A percentile compares a stretch with the other conserved stretches of the same genome.
Conservation (phyloP, 2,113 vertebrate genomes). For the Axis porcinus region DNA sequence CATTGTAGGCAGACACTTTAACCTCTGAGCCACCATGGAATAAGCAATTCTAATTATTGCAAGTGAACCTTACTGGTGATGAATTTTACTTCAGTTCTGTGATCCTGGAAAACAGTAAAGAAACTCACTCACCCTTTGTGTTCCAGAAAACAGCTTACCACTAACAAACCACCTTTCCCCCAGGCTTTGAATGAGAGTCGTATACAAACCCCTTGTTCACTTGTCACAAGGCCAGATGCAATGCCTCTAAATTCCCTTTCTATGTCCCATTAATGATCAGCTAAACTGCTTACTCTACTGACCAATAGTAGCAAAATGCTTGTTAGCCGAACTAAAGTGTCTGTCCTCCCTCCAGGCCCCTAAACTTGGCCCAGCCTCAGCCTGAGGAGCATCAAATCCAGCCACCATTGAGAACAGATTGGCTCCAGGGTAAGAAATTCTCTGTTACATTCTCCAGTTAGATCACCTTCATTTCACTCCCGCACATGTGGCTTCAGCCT, state of each 20-base stretch:
- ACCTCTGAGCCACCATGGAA: too few species aligned
- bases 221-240: neutral
- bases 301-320: neutral
- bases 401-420: neutral
- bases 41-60: neutral
- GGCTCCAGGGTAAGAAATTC: too few species aligned
- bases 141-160: neutral
- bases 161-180: neutral
- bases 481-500: fast-evolving
- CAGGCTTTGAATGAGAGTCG: neutral
- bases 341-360: neutral
- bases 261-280: neutral
- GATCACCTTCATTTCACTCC: neutral
- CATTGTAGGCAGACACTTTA: too few species aligned
- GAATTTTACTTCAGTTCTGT: neutral
- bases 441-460: neutral
- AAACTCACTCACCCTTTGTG: neutral
- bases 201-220: neutral
- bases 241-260: neutral
- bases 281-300: neutral
- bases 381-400: neutral
- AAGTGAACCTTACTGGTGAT: neutral
- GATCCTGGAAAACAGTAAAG: neutral
- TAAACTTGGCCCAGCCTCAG: neutral
- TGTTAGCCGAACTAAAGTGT: neutral